Percentiles rank a stretch among this genome's conserved stretches.
phyloP scores from a whole-genome alignment of 2,888 invertebrate genomes.

The Drosophila multiciliata region DNA sequence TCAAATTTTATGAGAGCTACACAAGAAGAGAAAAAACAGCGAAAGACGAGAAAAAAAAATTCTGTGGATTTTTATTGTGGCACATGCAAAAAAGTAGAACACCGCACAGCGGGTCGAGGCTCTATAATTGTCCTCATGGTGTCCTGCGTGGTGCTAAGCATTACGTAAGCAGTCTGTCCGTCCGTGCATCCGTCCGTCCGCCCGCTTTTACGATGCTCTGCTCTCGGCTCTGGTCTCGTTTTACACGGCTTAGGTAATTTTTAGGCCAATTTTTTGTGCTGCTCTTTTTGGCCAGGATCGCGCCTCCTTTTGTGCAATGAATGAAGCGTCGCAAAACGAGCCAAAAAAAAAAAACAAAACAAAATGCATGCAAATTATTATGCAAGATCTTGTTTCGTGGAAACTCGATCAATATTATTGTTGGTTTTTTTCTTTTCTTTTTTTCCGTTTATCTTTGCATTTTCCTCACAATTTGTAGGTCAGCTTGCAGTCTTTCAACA shows the following conservation, averaged over 20 bases:
- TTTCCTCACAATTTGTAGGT: constrained; percentile 56
- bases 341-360: constrained; percentile 12
- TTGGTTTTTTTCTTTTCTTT: constrained; percentile 18
- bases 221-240: constrained; percentile 55
- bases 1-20: constrained; percentile 39
- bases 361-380: constrained; percentile 74
- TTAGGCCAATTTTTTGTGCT: constrained; percentile 68
- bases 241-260: constrained; percentile 75
- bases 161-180: constrained; percentile 46
- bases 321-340: constrained; percentile 46
- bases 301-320: constrained; percentile 38
- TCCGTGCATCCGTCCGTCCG: no score
- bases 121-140: constrained; percentile 14
- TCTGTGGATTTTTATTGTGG: constrained; percentile 60
- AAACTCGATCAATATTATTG: constrained; percentile 41
- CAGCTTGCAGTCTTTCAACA: constrained; percentile 15
- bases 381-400: constrained; percentile 56
- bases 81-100: constrained; percentile 67
- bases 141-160: constrained; percentile 19
- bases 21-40: constrained; percentile 1
- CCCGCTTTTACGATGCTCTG: constrained; percentile 32
- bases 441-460: constrained; percentile 22
- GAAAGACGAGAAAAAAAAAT: constrained; percentile 33
- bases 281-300: constrained; percentile 26
- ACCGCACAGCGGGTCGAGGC: constrained; percentile 55